These are phyloP conservation scores for Channa maculata DNA, from an alignment of 2,113 vertebrate genomes.

Conservation along the genomic window DNA sequence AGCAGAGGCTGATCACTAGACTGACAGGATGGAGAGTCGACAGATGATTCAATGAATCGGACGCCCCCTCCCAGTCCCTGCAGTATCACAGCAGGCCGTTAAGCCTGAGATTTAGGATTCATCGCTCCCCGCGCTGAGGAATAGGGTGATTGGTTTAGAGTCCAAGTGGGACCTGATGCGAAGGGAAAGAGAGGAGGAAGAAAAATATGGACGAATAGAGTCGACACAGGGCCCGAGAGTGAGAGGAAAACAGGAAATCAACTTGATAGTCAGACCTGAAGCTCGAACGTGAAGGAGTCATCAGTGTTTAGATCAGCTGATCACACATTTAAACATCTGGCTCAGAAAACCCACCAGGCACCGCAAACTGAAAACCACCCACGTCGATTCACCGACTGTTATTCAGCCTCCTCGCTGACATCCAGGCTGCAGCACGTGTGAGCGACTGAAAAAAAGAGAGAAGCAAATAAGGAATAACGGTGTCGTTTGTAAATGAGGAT, in stretches of 20 bases:
- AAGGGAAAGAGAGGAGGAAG: neutral
- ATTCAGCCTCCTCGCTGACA: no score
- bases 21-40: slow-evolving; percentile 7
- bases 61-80: slow-evolving; percentile 1
- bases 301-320: no score
- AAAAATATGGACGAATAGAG: neutral
- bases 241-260: neutral
- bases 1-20: slow-evolving; percentile 1
- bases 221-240: neutral
- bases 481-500: no score
- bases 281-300: neutral
- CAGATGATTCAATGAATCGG: slow-evolving; percentile 20
- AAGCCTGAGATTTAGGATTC: slow-evolving; percentile 38
- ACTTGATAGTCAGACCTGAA: neutral
- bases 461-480: no score
- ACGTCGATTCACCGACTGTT: no score
- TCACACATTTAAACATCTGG: no score
- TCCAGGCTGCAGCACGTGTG: no score
- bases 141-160: slow-evolving; percentile 31
- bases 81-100: slow-evolving; percentile 42
- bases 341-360: no score
- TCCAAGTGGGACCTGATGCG: neutral
- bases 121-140: slow-evolving; percentile 15
- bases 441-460: no score
- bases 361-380: no score